Evolutionary conservation across 1,140 invertebrate species (phyloP).

Genomic region (Yoshiicerus persimilis): DNA sequence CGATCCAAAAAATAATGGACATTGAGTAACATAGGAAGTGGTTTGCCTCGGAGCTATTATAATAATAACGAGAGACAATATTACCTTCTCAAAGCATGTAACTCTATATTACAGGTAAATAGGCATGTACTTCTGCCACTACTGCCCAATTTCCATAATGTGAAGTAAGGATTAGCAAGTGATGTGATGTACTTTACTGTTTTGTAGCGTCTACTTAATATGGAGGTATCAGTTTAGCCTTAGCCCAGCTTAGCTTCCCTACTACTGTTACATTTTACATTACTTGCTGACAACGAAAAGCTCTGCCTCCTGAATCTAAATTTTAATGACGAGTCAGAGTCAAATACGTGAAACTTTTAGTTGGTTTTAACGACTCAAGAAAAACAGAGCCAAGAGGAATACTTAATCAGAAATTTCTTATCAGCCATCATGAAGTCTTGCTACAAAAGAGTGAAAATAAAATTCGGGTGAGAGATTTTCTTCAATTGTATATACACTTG

Average conservation of each 20-base stretch:
- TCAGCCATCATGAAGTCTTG: conserved; percentile 38
- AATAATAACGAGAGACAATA: conserved; percentile 7
- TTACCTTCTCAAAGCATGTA: not conserved
- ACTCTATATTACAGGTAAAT: not conserved
- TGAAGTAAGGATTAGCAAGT: not conserved
- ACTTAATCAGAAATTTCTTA: not conserved
- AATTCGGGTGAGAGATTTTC: conserved; percentile 34
- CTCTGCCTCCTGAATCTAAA: not conserved
- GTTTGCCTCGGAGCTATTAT: conserved; percentile 24
- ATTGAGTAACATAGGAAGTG: conserved; percentile 28
- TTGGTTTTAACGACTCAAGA: not conserved
- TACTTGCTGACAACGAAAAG: not conserved
- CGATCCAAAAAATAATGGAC: conserved; percentile 10
- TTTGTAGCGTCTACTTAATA: not conserved
- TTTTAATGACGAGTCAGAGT: not conserved
- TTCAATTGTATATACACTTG: not conserved
- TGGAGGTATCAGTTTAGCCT: too few species aligned
- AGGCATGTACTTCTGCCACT: not conserved
- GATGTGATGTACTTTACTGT: not conserved
- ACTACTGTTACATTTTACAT: too few species aligned
- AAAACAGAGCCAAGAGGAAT: not conserved
- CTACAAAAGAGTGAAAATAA: conserved; percentile 42
- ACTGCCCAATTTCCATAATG: conserved; percentile 14
- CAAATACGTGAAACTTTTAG: not conserved
- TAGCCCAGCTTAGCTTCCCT: too few species aligned